These are phyloP conservation scores for Omphaloscelis lunosa DNA, from an alignment of 2,888 invertebrate species.

Conservation along the genomic window DNA sequence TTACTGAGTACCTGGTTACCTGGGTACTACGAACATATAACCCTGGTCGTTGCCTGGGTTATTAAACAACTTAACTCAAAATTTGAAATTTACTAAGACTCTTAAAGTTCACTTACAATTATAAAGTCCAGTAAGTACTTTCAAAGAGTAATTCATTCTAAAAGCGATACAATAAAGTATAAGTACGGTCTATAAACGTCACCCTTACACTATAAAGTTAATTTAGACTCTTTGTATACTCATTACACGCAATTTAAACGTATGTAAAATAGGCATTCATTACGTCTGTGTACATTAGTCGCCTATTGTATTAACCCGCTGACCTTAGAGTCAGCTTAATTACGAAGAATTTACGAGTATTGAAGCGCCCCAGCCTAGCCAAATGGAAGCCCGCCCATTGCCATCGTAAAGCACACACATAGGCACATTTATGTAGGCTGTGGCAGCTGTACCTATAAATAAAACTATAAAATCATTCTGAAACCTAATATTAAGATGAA, in stretches of 20 bases:
- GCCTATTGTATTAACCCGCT: slow-evolving; percentile 61
- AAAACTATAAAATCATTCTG: neutral
- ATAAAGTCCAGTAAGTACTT: slow-evolving; percentile 24
- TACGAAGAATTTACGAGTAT: slow-evolving; percentile 72
- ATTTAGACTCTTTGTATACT: slow-evolving; percentile 51
- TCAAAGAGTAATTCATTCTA: slow-evolving; percentile 23
- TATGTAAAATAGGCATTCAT: slow-evolving; percentile 55
- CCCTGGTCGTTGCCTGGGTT: no score
- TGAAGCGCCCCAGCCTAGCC: slow-evolving; percentile 55
- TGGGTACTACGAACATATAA: no score
- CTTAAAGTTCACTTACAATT: slow-evolving; percentile 12
- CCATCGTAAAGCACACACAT: slow-evolving; percentile 41
- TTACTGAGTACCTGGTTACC: neutral
- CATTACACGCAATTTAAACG: slow-evolving; percentile 53
- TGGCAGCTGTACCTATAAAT: neutral
- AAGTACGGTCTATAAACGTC: slow-evolving; percentile 38
- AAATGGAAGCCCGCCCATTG: slow-evolving; percentile 60
- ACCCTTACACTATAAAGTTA: slow-evolving; percentile 50
- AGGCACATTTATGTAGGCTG: slow-evolving; percentile 12
- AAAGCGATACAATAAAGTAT: slow-evolving; percentile 24
- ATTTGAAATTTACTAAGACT: no score
- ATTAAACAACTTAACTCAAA: neutral
- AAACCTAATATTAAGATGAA: slow-evolving; percentile 7
- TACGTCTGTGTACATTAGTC: slow-evolving; percentile 60
- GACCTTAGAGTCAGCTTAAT: slow-evolving; percentile 67